Base-by-base conservation (phyloP, 2,888 invertebrate species). In the Thyatira batis region DNA sequence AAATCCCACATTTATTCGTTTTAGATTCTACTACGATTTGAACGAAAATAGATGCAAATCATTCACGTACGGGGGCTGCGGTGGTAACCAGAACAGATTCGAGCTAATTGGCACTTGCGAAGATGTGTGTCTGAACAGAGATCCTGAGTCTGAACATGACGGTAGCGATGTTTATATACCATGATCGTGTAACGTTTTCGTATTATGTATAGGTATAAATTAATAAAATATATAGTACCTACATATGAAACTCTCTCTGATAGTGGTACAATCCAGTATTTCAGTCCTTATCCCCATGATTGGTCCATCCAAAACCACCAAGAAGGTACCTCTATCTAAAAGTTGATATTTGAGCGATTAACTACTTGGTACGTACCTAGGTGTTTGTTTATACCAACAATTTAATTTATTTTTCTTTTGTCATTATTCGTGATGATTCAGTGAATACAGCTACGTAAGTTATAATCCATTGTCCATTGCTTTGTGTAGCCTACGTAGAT, bases 61-160 rank as follows among this genome's bases (percentile, higher is more conserved):
- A 2, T 88, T 84, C 61, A 51, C 74, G 1, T 87, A 80, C 55
- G 84, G 87, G 8, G 89, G 87, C 9, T 89, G 89, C 52, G 85
- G 84, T 1, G 87, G 87, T 0, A 87, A 87, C 52, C 61, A 66
- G 20, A 89, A 88, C 61, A 68, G 77, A 30, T 88, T 87, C 52
- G 28, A 46, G 3, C 63, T 68, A 0, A 45, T 50, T 20, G 3
- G 27, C 0, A 50, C 58, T 5, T 85, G 85, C 55, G 11, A 49
- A 6, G 13, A 13, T 0, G 44, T 48, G 5, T 79, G 81, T 53
- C 53, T 48, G 23, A 21, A 17, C 17, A 17, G 8, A 20, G 48
- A 20, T 9, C 27, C 13, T 48, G 20, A 17, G n/a, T 9, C 3
- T 0, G 48, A 28, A 28, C 17, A 9, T 20, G 10, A 27, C 3